Conservation (phyloP, 1,140 invertebrate species). For the Hyposmocoma kahamanoa region DNA sequence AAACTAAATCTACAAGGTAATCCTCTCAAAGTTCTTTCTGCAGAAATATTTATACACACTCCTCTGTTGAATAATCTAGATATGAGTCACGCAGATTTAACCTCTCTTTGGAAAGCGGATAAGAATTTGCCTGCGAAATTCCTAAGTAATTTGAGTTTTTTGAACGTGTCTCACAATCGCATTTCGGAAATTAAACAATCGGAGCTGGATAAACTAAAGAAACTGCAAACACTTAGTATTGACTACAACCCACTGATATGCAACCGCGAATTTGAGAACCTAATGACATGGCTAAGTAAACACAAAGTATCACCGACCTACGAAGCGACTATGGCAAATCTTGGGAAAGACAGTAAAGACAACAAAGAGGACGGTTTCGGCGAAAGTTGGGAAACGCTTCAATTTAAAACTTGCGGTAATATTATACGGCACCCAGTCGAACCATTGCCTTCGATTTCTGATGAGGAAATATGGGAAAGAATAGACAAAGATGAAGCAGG, state of each 20-base stretch:
- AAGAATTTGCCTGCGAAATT: slow-evolving; percentile 53
- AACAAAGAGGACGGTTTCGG: slow-evolving; percentile 44
- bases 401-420: slow-evolving; percentile 53
- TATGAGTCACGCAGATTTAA: slow-evolving; percentile 78
- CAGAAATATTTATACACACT: slow-evolving; percentile 77
- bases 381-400: slow-evolving; percentile 62
- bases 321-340: slow-evolving; percentile 58
- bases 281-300: slow-evolving; percentile 75
- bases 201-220: slow-evolving; percentile 75
- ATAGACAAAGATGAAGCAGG: slow-evolving; percentile 66
- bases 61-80: slow-evolving; percentile 70
- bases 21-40: slow-evolving; percentile 77
- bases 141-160: slow-evolving; percentile 68
- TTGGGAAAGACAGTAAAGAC: slow-evolving; percentile 59
- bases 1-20: slow-evolving; percentile 83
- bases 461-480: slow-evolving; percentile 72
- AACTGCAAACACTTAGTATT: slow-evolving; percentile 77
- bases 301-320: slow-evolving; percentile 66
- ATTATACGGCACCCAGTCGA: slow-evolving; percentile 39
- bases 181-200: slow-evolving; percentile 72
- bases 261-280: slow-evolving; percentile 74
- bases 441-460: slow-evolving; percentile 41
- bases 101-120: slow-evolving; percentile 77
- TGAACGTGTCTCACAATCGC: slow-evolving; percentile 76
- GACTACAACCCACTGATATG: slow-evolving; percentile 79